phyloP scores from a whole-genome alignment of 1,140 invertebrate species.

The Temnothorax nylanderi region DNA sequence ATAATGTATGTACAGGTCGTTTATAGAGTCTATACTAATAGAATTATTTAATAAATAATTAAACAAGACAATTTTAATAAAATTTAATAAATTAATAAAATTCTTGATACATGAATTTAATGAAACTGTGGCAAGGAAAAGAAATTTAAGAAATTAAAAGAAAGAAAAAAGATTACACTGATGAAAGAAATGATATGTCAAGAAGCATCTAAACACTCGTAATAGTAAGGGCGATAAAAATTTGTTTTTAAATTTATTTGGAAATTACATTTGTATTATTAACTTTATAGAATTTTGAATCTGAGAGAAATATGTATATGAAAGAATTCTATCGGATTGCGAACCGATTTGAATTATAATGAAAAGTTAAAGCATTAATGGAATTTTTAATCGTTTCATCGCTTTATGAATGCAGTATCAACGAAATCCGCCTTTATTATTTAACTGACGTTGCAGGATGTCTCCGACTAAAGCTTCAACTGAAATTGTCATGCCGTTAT shows the following conservation, averaged over 20 bases:
- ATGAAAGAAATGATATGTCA: neutral
- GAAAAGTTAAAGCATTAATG: neutral
- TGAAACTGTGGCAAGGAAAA: neutral
- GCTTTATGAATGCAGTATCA: conserved; percentile 4
- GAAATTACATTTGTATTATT: neutral
- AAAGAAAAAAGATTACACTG: neutral
- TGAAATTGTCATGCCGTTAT: neutral
- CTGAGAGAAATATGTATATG: neutral
- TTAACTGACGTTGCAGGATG: conserved; percentile 2
- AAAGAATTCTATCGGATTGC: neutral
- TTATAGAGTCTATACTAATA: neutral
- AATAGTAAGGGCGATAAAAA: neutral
- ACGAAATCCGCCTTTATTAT: conserved; percentile 8
- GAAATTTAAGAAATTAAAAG: neutral
- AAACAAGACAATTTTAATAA: neutral
- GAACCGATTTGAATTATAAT: neutral
- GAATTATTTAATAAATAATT: neutral
- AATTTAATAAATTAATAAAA: neutral
- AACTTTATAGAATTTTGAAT: neutral
- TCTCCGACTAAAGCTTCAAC: conserved; percentile 22
- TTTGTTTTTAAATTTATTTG: neutral
- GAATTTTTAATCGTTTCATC: conserved; percentile 22
- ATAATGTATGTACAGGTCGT: neutral
- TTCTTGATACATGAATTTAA: neutral
- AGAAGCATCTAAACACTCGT: neutral